Evolutionary conservation across 2,113 vertebrate genomes (phyloP).

Genomic region (Natator depressus): DNA sequence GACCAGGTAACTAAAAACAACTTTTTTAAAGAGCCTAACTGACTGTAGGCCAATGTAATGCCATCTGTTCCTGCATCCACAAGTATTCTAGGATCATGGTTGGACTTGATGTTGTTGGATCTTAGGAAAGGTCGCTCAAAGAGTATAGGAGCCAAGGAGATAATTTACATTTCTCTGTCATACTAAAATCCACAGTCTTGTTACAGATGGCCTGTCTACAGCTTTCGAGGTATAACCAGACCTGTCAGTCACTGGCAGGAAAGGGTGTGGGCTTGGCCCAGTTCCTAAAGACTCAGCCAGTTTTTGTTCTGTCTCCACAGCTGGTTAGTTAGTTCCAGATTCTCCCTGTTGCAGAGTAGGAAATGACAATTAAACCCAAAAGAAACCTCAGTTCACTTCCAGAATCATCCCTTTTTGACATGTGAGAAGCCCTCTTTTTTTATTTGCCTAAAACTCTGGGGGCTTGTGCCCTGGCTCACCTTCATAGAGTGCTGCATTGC

Average conservation of each 20-base stretch:
- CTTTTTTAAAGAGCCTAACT: neutral
- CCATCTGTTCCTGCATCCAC: neutral
- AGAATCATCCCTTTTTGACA: neutral
- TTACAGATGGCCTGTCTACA: neutral
- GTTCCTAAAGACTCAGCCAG: neutral
- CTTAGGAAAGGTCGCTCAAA: neutral
- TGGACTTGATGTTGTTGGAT: neutral
- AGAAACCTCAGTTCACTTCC: neutral
- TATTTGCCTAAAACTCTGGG: neutral
- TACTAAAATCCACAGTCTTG: neutral
- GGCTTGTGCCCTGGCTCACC: neutral
- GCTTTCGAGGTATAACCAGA: neutral
- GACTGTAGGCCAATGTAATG: neutral
- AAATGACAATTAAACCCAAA: neutral
- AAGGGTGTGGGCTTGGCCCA: neutral
- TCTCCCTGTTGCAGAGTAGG: neutral
- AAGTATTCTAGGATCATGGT: neutral
- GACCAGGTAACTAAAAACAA: neutral
- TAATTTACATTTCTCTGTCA: neutral
- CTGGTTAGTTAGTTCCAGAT: neutral
- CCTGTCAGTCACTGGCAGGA: neutral
- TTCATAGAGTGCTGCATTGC: neutral
- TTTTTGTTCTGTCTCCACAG: neutral
- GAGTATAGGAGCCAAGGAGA: neutral
- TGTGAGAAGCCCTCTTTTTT: slow-evolving; percentile 1